These are phyloP conservation scores for Nothobranchius furzeri DNA, from an alignment of 2,113 vertebrate species.

Conservation along the genomic window DNA sequence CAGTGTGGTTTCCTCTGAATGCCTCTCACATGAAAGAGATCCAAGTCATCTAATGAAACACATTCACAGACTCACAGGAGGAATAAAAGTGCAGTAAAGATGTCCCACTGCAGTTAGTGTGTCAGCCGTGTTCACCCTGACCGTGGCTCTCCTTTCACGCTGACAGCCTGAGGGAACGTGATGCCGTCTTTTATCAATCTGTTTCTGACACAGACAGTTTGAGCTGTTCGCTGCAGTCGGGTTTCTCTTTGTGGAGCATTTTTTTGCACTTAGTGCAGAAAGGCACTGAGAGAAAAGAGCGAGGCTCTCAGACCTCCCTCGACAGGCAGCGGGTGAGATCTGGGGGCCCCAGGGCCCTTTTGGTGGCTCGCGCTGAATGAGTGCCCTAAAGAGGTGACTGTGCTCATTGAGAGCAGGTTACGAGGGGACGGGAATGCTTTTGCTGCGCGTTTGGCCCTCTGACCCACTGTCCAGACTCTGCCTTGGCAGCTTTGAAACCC, in stretches of 20 bases:
- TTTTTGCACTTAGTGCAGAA: slow-evolving; percentile 47
- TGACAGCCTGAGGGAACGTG: slow-evolving; percentile 12
- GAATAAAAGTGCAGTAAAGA: not conserved
- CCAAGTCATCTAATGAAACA: slow-evolving; percentile 3
- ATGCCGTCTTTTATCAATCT: slow-evolving; percentile 34
- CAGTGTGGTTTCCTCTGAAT: not conserved
- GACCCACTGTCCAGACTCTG: slow-evolving; percentile 70
- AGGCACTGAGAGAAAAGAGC: slow-evolving; percentile 32
- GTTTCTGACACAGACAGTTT: slow-evolving; percentile 26
- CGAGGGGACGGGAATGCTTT: slow-evolving; percentile 72
- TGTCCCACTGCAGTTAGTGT: slow-evolving; percentile 25
- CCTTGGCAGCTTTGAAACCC: slow-evolving; percentile 66
- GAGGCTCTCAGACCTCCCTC: slow-evolving; percentile 44
- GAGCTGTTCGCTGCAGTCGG: slow-evolving; percentile 20
- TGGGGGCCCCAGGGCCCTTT: slow-evolving; percentile 56
- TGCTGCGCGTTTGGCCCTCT: slow-evolving; percentile 67
- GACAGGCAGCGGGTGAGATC: slow-evolving; percentile 63
- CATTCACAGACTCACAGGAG: not conserved
- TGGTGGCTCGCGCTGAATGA: slow-evolving; percentile 66
- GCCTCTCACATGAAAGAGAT: not conserved
- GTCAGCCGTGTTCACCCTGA: slow-evolving; percentile 20
- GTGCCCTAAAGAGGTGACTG: slow-evolving; percentile 62
- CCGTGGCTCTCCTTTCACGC: slow-evolving; percentile 17
- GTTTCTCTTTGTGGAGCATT: slow-evolving; percentile 31
- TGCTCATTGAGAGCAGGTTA: slow-evolving; percentile 73